These are phyloP conservation scores for Hermetia illucens DNA, from an alignment of 1,140 invertebrate genomes.

Conservation along the genomic window DNA sequence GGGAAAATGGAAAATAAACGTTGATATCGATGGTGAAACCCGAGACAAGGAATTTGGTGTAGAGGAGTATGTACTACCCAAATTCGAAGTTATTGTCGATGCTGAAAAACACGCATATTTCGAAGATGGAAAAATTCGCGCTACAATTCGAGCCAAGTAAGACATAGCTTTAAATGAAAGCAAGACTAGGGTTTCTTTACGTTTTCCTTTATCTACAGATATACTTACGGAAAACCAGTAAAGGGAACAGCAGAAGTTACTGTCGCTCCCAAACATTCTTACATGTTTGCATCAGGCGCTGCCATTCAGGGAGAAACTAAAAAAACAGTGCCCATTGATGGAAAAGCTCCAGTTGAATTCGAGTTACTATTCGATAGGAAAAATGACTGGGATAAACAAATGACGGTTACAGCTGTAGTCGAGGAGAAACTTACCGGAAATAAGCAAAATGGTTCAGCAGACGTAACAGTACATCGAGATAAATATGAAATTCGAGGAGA, in stretches of 20 bases:
- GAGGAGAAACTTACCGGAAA: constrained; percentile 57
- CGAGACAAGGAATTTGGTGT: constrained; percentile 21
- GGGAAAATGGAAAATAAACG: constrained; percentile 79
- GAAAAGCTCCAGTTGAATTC: constrained; percentile 54
- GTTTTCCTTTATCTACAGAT: constrained; percentile 5
- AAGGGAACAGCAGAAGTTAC: constrained; percentile 57
- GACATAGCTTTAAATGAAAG: constrained; percentile 13
- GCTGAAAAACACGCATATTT: constrained; percentile 68
- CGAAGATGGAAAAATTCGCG: constrained; percentile 57
- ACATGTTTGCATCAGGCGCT: background rate
- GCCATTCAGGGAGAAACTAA: constrained; percentile 17
- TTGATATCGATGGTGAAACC: constrained; percentile 29
- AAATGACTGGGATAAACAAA: constrained; percentile 28
- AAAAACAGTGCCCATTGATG: constrained; percentile 55
- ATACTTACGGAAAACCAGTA: constrained; percentile 56
- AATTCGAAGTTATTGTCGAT: constrained; percentile 76
- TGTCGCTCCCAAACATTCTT: constrained; percentile 32
- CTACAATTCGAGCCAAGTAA: constrained; percentile 62
- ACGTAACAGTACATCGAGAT: constrained; percentile 61
- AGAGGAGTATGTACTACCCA: constrained; percentile 84
- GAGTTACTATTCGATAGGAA: constrained; percentile 43
- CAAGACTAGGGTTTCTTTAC: background rate
- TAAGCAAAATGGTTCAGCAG: constrained; percentile 61
- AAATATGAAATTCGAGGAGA: constrained; percentile 71
- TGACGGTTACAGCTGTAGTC: constrained; percentile 56